Base-by-base conservation (phyloP, 2,888 invertebrate genomes). In the Netelia melanura region DNA sequence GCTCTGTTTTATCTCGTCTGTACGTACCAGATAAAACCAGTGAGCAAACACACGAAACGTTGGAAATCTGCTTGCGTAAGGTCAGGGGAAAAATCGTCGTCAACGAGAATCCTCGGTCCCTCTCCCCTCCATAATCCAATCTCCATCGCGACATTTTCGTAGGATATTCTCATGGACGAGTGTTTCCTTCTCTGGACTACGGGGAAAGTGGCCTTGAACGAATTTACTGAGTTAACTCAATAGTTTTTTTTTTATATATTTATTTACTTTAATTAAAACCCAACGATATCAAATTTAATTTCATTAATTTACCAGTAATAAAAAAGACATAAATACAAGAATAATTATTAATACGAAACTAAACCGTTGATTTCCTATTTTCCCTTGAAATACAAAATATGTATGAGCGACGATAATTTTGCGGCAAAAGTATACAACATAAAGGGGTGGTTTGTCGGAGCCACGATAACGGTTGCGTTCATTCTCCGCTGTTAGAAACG, bases 1-100 rank as follows among this genome's bases (percentile, higher is more conserved):
- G 6, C 6, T 38, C 38, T 48, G 11, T 48, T 48, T 48, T 48
- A 14, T 14, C 14, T 14, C 3, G 64, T 79, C 38, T 72, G 79
- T 79, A 79, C 64, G 58, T 58, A 6, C 56, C 43, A 64, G 81
- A 76, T 71, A 76, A 79, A 83, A 79, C 65, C 75, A 79, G 67
- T 71, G 48, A 23, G 76, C 85, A 80, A 76, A 80, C 76, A 81
- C 10, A 30, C 67, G 43, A 56, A 80, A 80, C 65, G 72, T 64
- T 62, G 75, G 61, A 76, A 83, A 80, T 85, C 23, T 64, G 85
- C 83, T 85, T 85, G 85, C 85, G 83, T 76, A 85, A 80, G 85
- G 85, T 85, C 83, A 85, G 79, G 83, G 61, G 21, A 81, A 72
- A 77, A 75, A 84, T 74, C 76, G 74, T 85, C 78, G 82, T 72